These are phyloP conservation scores for Pseudachorutes palmiensis DNA, from an alignment of 1,140 invertebrate genomes.

Conservation along the genomic window DNA sequence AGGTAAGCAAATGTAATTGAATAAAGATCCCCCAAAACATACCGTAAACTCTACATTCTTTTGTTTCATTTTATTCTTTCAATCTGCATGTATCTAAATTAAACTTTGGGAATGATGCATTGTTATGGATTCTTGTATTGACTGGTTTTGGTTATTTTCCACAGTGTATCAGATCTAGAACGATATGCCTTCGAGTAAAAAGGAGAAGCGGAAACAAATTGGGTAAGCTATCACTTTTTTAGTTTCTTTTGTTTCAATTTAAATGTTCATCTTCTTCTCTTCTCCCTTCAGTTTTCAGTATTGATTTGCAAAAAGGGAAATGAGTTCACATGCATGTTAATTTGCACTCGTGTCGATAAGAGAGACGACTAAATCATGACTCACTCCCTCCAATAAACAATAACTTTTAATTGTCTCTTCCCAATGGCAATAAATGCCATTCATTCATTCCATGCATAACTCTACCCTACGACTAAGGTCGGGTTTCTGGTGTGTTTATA, in stretches of 20 bases:
- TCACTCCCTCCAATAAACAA: no score
- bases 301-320: not conserved
- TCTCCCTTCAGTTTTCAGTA: not conserved
- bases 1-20: slow-evolving; percentile 61
- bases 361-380: no score
- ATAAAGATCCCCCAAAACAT: not conserved
- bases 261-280: no score
- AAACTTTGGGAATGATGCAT: not conserved
- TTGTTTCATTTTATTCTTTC: not conserved
- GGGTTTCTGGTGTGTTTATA: no score
- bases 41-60: no score
- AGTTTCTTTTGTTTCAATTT: not conserved
- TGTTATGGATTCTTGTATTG: not conserved
- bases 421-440: no score
- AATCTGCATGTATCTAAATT: no score
- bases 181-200: slow-evolving; percentile 85
- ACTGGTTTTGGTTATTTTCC: slow-evolving; percentile 43
- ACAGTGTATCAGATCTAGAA: slow-evolving; percentile 87
- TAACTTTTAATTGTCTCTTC: no score
- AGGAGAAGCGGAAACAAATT: slow-evolving; percentile 72
- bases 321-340: no score
- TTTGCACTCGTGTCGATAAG: no score
- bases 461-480: no score
- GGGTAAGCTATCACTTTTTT: slow-evolving; percentile 56
- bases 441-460: no score